These are phyloP conservation scores for Halichoeres trimaculatus DNA, from an alignment of 2,113 vertebrate species.

Conservation along the genomic window DNA sequence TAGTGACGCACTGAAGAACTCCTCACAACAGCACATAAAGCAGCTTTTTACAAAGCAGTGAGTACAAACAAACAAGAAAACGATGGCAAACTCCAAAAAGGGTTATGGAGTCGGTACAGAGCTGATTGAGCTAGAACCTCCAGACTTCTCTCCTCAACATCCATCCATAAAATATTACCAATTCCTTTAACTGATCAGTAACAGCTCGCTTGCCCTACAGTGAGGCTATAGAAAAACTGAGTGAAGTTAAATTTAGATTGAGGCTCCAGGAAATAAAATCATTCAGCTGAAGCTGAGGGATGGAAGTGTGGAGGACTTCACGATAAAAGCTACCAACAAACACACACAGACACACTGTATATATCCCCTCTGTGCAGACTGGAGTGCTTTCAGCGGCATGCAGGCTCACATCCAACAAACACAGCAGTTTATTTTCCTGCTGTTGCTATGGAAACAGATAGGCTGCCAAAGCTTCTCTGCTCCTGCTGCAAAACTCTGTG, in stretches of 20 bases:
- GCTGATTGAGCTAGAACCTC: too few species aligned
- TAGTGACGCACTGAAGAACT: too few species aligned
- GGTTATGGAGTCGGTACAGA: too few species aligned
- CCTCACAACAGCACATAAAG: too few species aligned
- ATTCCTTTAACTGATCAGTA: too few species aligned
- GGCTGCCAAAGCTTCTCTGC: constrained; percentile 48
- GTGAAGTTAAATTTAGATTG: not conserved
- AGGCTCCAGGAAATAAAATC: not conserved
- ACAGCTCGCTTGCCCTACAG: too few species aligned
- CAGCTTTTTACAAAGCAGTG: too few species aligned
- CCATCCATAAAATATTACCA: too few species aligned
- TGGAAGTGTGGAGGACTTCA: constrained; percentile 8
- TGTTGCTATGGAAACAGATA: constrained; percentile 81
- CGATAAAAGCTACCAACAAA: constrained; percentile 4
- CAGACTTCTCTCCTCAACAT: too few species aligned
- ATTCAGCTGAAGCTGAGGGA: not conserved
- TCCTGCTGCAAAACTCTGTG: not conserved
- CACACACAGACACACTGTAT: constrained; percentile 2
- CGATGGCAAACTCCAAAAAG: too few species aligned
- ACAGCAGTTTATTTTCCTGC: constrained; percentile 77
- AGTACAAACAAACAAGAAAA: too few species aligned
- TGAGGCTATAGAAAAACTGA: not conserved
- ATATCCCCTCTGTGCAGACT: constrained; percentile 10
- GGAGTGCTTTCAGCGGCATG: constrained; percentile 63
- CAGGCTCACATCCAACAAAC: constrained; percentile 31